These are phyloP conservation scores for Scelioninae gen. 1 DNA, from an alignment of 2,888 invertebrate genomes.

Conservation along the genomic window DNA sequence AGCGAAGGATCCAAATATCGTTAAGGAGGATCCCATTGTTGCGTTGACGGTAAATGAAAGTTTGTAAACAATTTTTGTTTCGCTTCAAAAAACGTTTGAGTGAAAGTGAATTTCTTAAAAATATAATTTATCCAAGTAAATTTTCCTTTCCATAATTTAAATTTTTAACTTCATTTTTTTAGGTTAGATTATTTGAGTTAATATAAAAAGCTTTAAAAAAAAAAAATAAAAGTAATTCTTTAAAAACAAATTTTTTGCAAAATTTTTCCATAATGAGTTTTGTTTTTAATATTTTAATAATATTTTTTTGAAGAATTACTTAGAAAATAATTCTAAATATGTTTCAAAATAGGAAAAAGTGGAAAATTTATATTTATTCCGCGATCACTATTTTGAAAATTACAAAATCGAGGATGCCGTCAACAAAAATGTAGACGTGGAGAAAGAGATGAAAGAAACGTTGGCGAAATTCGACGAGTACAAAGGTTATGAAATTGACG, in stretches of 20 bases:
- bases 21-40: constrained; percentile 83
- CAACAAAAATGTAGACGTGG: constrained; percentile 88
- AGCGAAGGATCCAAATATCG: constrained; percentile 78
- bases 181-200: too few species aligned
- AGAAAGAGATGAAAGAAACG: constrained; percentile 87
- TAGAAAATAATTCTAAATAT: too few species aligned
- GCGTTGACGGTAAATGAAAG: constrained; percentile 78
- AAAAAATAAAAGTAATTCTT: too few species aligned
- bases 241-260: too few species aligned
- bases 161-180: too few species aligned
- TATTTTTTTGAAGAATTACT: too few species aligned
- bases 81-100: too few species aligned
- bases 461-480: constrained; percentile 88
- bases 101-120: too few species aligned
- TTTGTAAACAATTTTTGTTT: constrained; percentile 34
- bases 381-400: constrained; percentile 92
- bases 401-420: constrained; percentile 89
- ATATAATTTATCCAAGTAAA: not conserved
- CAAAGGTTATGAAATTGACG: constrained; percentile 86
- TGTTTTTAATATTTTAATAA: too few species aligned
- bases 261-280: too few species aligned
- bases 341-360: constrained; percentile 87
- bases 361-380: constrained; percentile 87
- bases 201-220: too few species aligned
- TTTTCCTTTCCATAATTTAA: constrained; percentile 33